A percentile compares a stretch with the other conserved stretches of the same genome.
Conservation (phyloP, 1,140 invertebrate species). For the Bathynomus jamesi region DNA sequence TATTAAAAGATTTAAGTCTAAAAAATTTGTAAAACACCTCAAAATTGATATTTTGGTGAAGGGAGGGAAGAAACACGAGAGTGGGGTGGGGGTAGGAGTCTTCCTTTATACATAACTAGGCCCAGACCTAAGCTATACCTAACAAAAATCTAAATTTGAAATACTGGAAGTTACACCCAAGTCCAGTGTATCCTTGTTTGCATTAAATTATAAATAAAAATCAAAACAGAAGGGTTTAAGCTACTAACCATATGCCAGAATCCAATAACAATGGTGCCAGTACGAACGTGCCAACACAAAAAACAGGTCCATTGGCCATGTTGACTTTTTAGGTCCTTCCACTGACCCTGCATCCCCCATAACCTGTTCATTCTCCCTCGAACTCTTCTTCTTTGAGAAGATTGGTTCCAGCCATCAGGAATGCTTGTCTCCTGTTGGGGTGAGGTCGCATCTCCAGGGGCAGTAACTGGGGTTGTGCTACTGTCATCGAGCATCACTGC, state of each 20-base stretch:
- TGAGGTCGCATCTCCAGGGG: neutral
- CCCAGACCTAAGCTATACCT: no score
- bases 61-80: no score
- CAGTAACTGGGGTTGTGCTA: neutral
- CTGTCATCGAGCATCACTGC: neutral
- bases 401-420: neutral
- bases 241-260: conserved; percentile 67
- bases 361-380: neutral
- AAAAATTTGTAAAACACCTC: no score
- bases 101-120: no score
- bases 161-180: no score
- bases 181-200: no score
- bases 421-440: neutral
- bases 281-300: conserved; percentile 72
- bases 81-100: no score
- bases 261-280: conserved; percentile 68
- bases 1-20: no score
- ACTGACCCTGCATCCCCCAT: neutral
- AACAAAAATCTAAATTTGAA: no score
- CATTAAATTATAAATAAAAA: no score
- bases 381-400: neutral
- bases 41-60: no score
- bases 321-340: conserved; percentile 13
- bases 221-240: no score
- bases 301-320: conserved; percentile 58